Conservation (phyloP, 2,113 vertebrate species). For the Protomyctophum bolini region DNA sequence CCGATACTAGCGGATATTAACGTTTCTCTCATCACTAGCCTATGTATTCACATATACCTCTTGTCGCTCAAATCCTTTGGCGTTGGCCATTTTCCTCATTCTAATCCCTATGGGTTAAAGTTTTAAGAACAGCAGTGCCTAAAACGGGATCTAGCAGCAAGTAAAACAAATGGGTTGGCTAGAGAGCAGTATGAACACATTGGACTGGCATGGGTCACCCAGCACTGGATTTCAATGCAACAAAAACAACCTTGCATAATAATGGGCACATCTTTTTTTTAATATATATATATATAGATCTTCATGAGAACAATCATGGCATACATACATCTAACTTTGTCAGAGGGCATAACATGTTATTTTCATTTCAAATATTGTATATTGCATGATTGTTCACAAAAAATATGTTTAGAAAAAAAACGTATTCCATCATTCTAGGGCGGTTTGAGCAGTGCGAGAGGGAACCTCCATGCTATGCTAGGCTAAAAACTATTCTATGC, state of each 20-base stretch:
- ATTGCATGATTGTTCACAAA: slow-evolving; percentile 19
- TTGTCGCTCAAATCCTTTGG: not conserved
- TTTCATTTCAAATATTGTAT: no score
- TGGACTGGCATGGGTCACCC: slow-evolving; percentile 23
- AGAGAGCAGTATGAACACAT: slow-evolving; percentile 34
- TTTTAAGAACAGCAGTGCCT: slow-evolving; percentile 59
- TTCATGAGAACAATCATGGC: slow-evolving; percentile 9
- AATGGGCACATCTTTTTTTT: slow-evolving; percentile 10
- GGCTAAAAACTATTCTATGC: slow-evolving; percentile 21
- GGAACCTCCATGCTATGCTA: slow-evolving; percentile 51
- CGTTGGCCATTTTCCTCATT: slow-evolving; percentile 7
- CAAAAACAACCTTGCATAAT: not conserved
- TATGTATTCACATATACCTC: not conserved
- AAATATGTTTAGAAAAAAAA: slow-evolving; percentile 17
- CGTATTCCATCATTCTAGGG: slow-evolving; percentile 25
- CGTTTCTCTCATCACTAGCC: not conserved
- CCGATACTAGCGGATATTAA: not conserved
- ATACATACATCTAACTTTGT: slow-evolving; percentile 12
- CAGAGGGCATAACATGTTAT: not conserved
- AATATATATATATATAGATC: not conserved
- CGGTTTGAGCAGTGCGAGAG: slow-evolving; percentile 65
- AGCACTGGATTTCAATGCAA: slow-evolving; percentile 4
- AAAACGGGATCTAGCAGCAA: slow-evolving; percentile 74
- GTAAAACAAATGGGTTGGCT: slow-evolving; percentile 51
- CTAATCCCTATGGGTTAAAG: slow-evolving; percentile 5